Percentiles rank a stretch among this genome's conserved stretches.
These are phyloP conservation scores for Thaumetopoea pityocampa DNA, from an alignment of 1,140 invertebrate genomes.

Conservation along the genomic window DNA sequence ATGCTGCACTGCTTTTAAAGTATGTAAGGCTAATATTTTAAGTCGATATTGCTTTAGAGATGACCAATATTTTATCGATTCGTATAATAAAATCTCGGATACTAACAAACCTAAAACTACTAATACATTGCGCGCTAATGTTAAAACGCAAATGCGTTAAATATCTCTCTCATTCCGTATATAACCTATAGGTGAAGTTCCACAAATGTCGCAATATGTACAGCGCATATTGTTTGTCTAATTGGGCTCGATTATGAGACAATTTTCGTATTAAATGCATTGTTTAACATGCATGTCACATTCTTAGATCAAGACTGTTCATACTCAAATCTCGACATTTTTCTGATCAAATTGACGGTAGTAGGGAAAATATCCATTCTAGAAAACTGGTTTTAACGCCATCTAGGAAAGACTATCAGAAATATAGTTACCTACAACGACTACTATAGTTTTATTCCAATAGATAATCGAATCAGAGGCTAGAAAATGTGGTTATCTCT, in stretches of 20 bases:
- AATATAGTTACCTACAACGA: too few species aligned
- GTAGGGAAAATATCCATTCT: too few species aligned
- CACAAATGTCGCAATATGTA: neutral
- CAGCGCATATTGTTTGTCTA: neutral
- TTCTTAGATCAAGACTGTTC: too few species aligned
- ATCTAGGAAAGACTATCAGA: too few species aligned
- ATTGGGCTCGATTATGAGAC: neutral
- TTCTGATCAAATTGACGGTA: too few species aligned
- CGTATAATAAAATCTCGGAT: constrained; percentile 6
- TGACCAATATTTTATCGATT: constrained; percentile 9
- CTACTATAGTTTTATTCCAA: too few species aligned
- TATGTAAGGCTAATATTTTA: constrained; percentile 17
- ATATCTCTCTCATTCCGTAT: neutral
- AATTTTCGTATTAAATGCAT: too few species aligned
- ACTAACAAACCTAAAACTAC: constrained; percentile 8
- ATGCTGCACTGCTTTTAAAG: constrained; percentile 9
- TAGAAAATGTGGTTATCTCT: too few species aligned
- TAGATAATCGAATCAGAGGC: too few species aligned
- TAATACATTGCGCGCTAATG: constrained; percentile 4
- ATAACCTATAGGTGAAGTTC: neutral
- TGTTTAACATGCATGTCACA: too few species aligned
- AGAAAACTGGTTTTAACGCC: too few species aligned
- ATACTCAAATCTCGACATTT: too few species aligned
- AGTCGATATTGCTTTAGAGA: constrained; percentile 15
- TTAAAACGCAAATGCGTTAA: constrained; percentile 7